Evolutionary conservation across 2,888 invertebrate species (phyloP), one percentile per base, ranked within the genome.

Genomic region (Orthosia gracilis): DNA sequence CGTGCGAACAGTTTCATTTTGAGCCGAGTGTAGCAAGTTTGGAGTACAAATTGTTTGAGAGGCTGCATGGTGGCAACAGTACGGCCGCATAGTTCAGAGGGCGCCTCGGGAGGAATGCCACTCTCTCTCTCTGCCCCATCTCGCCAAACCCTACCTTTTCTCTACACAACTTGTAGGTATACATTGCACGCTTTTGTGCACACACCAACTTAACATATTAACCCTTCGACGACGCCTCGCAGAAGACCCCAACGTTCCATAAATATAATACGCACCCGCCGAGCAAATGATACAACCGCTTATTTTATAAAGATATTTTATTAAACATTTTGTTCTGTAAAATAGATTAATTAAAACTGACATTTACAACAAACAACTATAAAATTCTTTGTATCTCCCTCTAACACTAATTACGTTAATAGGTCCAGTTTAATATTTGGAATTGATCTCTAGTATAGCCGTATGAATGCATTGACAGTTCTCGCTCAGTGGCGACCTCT

Each of bases 281-380:
- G 74, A 74, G 21, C 21, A 82, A 86, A 83, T 86, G 85, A 93
- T 90, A 92, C 90, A 84, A 89, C 78, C 64, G 62, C 72, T 76
- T 88, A 93, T 94, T 93, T 96, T 96, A 96, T 94, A 96, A 95
- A 96, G 92, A 94, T 94, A 95, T 95, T 96, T 96, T 96, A 96
- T 96, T 96, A 96, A 96, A 96, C 96, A 96, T 94, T 94, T 94
- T 86, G 91, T 93, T 95, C 93, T 96, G 95, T 96, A 96, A 96
- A 96, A 96, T 95, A 96, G 94, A 94, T 95, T 95, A 95, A 82
- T 96, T 95, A 95, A 95, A 96, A 95, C 95, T 93, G 95, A 96
- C 96, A 95, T 95, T 95, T 95, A 96, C 95, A 96, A 96, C 96
- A 95, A 96, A 96, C 96, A 95, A 94, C 95, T 96, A 96, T 95